Evolutionary conservation across 2,888 invertebrate genomes (phyloP), one percentile per base, ranked within the genome.

Genomic region (Steromphala cineraria): DNA sequence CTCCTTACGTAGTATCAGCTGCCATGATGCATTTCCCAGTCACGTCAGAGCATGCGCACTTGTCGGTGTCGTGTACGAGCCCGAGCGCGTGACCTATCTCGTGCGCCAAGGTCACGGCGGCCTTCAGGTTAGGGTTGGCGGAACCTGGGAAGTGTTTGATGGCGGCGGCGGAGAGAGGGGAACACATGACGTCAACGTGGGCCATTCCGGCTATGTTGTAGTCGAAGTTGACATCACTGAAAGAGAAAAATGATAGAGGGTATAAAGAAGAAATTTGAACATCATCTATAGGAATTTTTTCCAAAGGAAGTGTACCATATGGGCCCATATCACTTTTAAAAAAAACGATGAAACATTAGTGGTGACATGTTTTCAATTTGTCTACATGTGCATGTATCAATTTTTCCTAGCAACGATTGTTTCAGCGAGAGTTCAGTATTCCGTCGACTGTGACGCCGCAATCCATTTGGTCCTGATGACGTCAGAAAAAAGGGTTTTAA

Each of bases 51-150:
- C 81, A 81, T 17, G 21, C 21, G 53, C 81, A 81, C 19, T 36
- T 62, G 15, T 53, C 24, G 24, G 56, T 74, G 46, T 81, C 81
- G 19, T 81, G 81, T 1, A 79, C 19, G 53, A 81, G 56, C 19
- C 81, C 81, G 2, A 81, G 52, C 4, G 75, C 67, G 36, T 81
- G 81, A 36, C 81, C 81, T 19, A 81, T 81, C 53, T 81, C 81
- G n/a, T 81, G 81, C 7, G 81, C 79, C n/a, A 81, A 53, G 15
- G 75, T 75, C 53, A 79, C 55, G 21, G 81, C 79, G n/a, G 79
- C 15, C 53, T 79, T 79, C 0, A 56, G 19, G 17, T 74, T 53
- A 10, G 75, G 62, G n/a, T 62, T 40, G 1, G 52, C 5, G 4
- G 52, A 13, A 24, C 46, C 46, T 13, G 75, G 46, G 28, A 62